A percentile compares a stretch with the other conserved stretches of the same genome.
These are phyloP conservation scores for Luperina nickerlii DNA, from an alignment of 2,888 invertebrate species.

Conservation along the genomic window DNA sequence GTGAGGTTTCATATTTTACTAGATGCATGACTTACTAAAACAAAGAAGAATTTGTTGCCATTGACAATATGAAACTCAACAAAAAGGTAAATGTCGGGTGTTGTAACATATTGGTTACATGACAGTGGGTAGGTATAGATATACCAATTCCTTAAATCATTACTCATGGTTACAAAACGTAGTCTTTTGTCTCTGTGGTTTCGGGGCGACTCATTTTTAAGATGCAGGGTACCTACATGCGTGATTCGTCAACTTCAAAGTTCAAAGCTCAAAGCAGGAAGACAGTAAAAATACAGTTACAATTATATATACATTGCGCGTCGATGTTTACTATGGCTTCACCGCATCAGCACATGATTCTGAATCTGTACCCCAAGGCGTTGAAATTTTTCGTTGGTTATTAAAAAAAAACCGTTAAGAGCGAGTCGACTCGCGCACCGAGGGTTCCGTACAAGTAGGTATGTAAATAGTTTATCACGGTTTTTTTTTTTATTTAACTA, in stretches of 20 bases:
- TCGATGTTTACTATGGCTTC: neutral
- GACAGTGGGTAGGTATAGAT: slow-evolving; percentile 5
- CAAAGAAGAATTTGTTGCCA: neutral
- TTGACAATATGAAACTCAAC: neutral
- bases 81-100: neutral
- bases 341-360: neutral
- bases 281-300: neutral
- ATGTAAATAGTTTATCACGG: too few relatives aligned
- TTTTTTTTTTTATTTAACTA: too few relatives aligned
- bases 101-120: slow-evolving; percentile 1
- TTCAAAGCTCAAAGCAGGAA: neutral
- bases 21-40: neutral
- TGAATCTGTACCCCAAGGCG: neutral
- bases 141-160: slow-evolving; percentile 33
- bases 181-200: slow-evolving; percentile 25
- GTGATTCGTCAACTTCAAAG: neutral
- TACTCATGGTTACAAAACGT: slow-evolving; percentile 40
- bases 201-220: slow-evolving; percentile 17
- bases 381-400: neutral
- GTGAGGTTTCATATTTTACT: neutral
- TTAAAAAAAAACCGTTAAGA: neutral
- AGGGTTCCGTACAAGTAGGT: too few relatives aligned
- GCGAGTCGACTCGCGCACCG: too few relatives aligned
- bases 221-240: neutral
- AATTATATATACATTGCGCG: neutral